These are phyloP conservation scores for Brachionus plicatilis DNA, from an alignment of 1,140 invertebrate genomes.

Conservation along the genomic window DNA sequence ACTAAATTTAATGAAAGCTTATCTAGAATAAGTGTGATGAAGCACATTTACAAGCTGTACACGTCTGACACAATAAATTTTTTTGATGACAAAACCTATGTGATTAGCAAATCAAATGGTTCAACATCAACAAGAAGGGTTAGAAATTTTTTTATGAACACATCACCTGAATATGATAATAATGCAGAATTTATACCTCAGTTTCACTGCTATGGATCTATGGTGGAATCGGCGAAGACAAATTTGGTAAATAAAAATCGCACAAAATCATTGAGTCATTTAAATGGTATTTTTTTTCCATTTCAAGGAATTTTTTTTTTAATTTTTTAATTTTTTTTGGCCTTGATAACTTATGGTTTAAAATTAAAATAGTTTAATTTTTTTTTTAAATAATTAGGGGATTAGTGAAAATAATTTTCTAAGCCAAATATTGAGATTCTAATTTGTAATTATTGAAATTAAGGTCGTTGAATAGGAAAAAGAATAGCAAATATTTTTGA, in stretches of 20 bases:
- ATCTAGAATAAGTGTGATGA: neutral
- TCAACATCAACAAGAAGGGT: neutral
- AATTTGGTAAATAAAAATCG: neutral
- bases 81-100: conserved; percentile 20
- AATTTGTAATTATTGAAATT: neutral
- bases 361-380: neutral
- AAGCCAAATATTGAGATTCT: neutral
- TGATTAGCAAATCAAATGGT: neutral
- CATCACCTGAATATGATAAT: conserved; percentile 25
- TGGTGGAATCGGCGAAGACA: neutral
- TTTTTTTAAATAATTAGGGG: neutral
- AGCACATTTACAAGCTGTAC: neutral
- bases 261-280: neutral
- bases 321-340: neutral
- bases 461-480: neutral
- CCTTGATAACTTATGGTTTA: neutral
- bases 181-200: neutral
- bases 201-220: neutral
- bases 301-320: neutral
- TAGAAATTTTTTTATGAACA: neutral
- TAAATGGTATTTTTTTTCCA: neutral
- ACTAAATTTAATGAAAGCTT: neutral
- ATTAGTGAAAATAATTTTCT: neutral
- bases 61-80: conserved; percentile 6
- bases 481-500: neutral